Evolutionary conservation across 2,888 invertebrate genomes (phyloP), one percentile per base, ranked within the genome.

Genomic region (Bugula neritina): DNA sequence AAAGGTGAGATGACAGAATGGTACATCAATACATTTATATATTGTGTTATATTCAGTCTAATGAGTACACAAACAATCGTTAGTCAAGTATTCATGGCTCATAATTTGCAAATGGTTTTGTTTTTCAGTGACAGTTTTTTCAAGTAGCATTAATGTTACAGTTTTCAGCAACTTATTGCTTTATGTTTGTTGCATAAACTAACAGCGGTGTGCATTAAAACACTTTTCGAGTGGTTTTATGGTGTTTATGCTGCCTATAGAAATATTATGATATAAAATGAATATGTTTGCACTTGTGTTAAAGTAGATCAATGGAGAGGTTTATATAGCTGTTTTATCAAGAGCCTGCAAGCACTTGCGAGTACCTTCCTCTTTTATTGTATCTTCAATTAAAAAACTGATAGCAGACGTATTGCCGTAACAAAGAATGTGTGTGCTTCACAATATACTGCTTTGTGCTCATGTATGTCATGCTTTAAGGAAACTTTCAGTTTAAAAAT

Each of bases 181-280:
- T n/a, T n/a, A n/a, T n/a, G n/a, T n/a, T 43, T 43, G 43, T 43
- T 5, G 17, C 17, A 43, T 43, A 17, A 43, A 17, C 43, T 43
- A 10, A 10, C 43, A 43, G 43, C 43, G 5, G 43, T 17, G 10
- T 43, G 17, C 43, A 43, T 63, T 25, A 31, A 27, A 63, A 57
- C 27, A 34, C 29, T 27, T 34, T 63, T 31, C 34, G n/a, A 63
- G 63, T 63, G 63, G 29, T 31, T 63, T 63, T n/a, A 63, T 63
- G 2, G 10, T 63, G 63, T 63, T 63, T 63, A 63, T 63, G 34
- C 63, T 31, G 27, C 13, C 25, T 63, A 63, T 63, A 63, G 63
- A 63, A 63, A 63, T 63, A 63, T 63, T 63, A 63, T 63, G 63
- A 63, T 63, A 63, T 63, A 63, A 34, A 63, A 63, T 63, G 63